phyloP scores from a whole-genome alignment of 2,888 invertebrate genomes.

The Synanthedon myopaeformis region DNA sequence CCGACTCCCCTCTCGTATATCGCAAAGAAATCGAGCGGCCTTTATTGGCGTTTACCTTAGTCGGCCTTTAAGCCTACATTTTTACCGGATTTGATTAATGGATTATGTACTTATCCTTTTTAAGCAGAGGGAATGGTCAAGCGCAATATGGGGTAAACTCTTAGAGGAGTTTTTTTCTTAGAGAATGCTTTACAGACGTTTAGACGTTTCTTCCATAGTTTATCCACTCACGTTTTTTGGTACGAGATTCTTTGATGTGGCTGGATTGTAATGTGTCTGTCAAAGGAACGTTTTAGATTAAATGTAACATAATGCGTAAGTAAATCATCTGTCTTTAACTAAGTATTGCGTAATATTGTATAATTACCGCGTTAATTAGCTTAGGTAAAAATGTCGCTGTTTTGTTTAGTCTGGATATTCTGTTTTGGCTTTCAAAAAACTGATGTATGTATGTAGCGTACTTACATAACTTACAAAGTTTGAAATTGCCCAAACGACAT shows the following conservation, averaged over 20 bases:
- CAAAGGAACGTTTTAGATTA: too few relatives aligned
- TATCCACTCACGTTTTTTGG: constrained; percentile 4
- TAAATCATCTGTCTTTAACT: too few relatives aligned
- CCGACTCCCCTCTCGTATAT: constrained; percentile 17
- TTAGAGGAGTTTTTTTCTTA: too few relatives aligned
- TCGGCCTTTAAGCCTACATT: constrained; percentile 7
- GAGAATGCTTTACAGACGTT: not conserved
- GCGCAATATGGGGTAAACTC: constrained; percentile 1
- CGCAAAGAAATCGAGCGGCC: constrained; percentile 17
- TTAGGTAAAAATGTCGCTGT: too few relatives aligned
- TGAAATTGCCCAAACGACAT: constrained; percentile 12
- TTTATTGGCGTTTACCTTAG: constrained; percentile 21
- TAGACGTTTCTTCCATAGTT: not conserved
- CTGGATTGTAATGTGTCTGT: too few relatives aligned
- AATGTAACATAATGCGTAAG: too few relatives aligned
- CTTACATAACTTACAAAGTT: too few relatives aligned
- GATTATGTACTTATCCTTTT: constrained; percentile 3
- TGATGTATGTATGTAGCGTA: too few relatives aligned
- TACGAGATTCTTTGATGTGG: constrained; percentile 4
- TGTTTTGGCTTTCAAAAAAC: too few relatives aligned
- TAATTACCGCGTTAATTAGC: too few relatives aligned
- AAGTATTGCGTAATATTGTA: too few relatives aligned
- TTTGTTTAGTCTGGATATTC: too few relatives aligned
- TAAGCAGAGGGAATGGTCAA: constrained; percentile 3
- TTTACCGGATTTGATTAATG: constrained; percentile 15